phyloP scores from a whole-genome alignment of 2,888 invertebrate genomes.

The Myopa testacea region DNA sequence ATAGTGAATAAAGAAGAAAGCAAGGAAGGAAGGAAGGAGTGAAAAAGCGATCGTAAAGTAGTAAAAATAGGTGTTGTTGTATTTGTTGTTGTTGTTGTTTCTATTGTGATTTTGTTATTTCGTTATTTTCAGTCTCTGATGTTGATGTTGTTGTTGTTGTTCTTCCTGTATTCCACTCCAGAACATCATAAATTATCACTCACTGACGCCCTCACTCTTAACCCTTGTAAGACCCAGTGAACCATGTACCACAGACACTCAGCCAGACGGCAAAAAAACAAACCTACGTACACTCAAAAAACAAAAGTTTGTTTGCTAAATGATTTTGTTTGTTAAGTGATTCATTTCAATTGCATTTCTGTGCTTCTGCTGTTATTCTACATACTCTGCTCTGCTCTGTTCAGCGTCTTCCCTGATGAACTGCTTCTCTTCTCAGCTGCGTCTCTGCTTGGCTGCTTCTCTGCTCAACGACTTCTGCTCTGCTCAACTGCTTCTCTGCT shows the following conservation, averaged over 20 bases:
- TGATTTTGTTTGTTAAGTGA: too few species aligned
- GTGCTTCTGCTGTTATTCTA: too few species aligned
- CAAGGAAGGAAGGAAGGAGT: too few species aligned
- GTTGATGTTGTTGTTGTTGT: constrained; percentile 31
- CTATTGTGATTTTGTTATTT: not conserved
- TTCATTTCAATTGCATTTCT: too few species aligned
- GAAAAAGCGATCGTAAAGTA: not conserved
- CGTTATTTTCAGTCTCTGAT: constrained; percentile 11
- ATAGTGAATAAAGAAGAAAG: not conserved
- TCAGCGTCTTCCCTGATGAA: too few species aligned
- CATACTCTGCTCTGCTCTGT: too few species aligned
- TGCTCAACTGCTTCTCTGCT: too few species aligned
- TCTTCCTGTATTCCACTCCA: not conserved
- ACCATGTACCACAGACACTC: not conserved
- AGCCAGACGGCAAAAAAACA: not conserved
- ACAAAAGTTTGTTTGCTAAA: not conserved
- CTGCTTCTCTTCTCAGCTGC: too few species aligned
- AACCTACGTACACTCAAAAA: not conserved
- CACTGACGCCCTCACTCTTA: not conserved
- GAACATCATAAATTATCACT: constrained; percentile 24
- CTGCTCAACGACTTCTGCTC: too few species aligned
- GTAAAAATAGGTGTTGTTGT: not conserved
- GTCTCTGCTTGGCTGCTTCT: too few species aligned
- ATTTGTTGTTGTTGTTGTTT: constrained; percentile 21
- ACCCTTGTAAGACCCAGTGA: constrained; percentile 19